A percentile compares a stretch with the other conserved stretches of the same genome.
These are phyloP conservation scores for Lithodes maja DNA, from an alignment of 2,888 invertebrate genomes.

Conservation along the genomic window DNA sequence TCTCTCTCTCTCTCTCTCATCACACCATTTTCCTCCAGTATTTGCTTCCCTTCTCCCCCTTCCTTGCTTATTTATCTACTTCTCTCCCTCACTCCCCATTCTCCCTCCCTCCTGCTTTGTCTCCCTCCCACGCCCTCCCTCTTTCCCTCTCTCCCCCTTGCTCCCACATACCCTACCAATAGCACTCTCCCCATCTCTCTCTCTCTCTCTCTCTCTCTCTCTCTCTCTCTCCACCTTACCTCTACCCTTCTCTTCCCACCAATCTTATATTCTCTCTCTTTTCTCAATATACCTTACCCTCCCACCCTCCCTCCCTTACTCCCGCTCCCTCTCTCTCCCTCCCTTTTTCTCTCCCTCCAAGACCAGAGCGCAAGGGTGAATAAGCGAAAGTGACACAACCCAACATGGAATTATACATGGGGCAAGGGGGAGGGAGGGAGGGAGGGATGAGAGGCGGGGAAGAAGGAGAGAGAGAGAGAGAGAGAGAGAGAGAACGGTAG, in stretches of 20 bases:
- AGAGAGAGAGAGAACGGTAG: background rate
- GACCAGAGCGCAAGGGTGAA: background rate
- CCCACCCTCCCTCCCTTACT: background rate
- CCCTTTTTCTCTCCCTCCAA: background rate
- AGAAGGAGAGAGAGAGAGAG: background rate
- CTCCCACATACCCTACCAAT: background rate
- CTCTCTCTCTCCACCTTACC: background rate
- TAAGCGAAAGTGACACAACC: conserved; percentile 1
- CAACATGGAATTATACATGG: background rate
- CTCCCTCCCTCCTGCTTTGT: background rate
- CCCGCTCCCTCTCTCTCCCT: background rate
- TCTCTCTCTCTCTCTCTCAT: background rate
- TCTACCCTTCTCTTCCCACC: background rate
- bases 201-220: background rate
- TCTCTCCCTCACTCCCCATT: background rate
- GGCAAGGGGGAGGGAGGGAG: background rate
- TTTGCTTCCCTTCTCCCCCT: background rate
- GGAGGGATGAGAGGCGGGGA: background rate
- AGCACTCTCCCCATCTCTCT: background rate
- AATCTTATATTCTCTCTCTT: background rate
- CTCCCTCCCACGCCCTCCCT: background rate
- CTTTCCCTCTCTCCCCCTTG: background rate
- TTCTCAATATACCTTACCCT: background rate
- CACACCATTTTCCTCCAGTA: background rate
- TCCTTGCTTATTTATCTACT: background rate